These are phyloP conservation scores for Pachycephus smyrnensis DNA, from an alignment of 2,888 invertebrate genomes.

Conservation along the genomic window DNA sequence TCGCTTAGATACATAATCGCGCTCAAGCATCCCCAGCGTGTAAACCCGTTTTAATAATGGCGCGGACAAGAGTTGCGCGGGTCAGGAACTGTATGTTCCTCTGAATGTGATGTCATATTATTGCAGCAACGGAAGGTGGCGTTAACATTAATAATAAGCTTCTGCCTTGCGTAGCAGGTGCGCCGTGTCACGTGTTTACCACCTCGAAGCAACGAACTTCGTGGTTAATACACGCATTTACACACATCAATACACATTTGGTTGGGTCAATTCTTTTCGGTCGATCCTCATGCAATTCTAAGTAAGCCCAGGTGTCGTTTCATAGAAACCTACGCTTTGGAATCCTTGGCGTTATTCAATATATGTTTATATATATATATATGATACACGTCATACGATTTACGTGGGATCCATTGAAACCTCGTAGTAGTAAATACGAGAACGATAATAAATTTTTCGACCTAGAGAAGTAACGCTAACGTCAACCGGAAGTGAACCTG, in stretches of 20 bases:
- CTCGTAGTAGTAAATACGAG: neutral
- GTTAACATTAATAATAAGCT: neutral
- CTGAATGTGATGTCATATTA: neutral
- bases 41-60: neutral
- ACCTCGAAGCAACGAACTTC: neutral
- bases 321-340: neutral
- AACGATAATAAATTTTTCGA: neutral
- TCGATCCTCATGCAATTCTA: neutral
- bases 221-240: neutral
- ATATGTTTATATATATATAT: neutral
- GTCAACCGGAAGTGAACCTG: neutral
- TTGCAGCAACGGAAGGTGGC: neutral
- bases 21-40: too few species aligned
- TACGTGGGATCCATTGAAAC: neutral
- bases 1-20: too few species aligned
- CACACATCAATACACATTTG: too few species aligned
- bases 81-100: slow-evolving; percentile 20
- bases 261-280: neutral
- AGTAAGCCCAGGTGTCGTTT: neutral
- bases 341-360: neutral
- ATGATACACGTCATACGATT: neutral
- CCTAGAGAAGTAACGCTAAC: neutral
- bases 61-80: slow-evolving; percentile 23
- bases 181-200: neutral
- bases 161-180: neutral